Conservation (phyloP, 2,113 vertebrate genomes). For the Ploceus nigricollis region DNA sequence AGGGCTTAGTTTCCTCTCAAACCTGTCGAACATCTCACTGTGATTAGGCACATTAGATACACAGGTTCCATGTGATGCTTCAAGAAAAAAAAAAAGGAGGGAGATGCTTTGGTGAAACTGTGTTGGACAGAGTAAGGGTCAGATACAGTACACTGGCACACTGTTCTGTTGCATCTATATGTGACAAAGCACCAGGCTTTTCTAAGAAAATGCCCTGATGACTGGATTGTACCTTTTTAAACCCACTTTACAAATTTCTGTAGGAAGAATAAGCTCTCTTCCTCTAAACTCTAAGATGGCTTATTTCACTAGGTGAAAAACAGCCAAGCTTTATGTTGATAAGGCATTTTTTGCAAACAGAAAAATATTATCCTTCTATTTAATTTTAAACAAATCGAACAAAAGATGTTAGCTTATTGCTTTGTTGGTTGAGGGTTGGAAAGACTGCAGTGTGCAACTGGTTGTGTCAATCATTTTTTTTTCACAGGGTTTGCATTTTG, state of each 20-base stretch:
- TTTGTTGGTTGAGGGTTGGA: background rate
- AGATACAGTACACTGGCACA: background rate
- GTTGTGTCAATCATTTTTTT: background rate
- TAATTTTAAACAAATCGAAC: background rate
- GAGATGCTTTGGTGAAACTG: slow-evolving; percentile 38
- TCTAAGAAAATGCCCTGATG: background rate
- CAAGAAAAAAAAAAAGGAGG: slow-evolving; percentile 1
- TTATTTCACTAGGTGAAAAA: background rate
- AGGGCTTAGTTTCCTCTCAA: slow-evolving; percentile 94
- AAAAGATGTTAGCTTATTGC: background rate
- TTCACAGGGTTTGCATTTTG: background rate
- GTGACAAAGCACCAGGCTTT: background rate
- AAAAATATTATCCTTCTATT: background rate
- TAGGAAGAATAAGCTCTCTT: background rate
- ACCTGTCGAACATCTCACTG: slow-evolving; percentile 92
- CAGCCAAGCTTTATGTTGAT: background rate
- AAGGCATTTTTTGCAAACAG: background rate
- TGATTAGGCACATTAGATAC: slow-evolving; percentile 85
- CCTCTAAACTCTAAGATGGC: background rate
- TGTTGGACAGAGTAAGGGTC: background rate
- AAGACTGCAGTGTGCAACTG: background rate
- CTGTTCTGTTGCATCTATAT: background rate
- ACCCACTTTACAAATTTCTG: background rate
- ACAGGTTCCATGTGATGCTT: slow-evolving; percentile 92
- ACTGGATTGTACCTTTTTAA: background rate